Base-by-base conservation (phyloP, 1,140 invertebrate species). In the Drosophila kohkoa region DNA sequence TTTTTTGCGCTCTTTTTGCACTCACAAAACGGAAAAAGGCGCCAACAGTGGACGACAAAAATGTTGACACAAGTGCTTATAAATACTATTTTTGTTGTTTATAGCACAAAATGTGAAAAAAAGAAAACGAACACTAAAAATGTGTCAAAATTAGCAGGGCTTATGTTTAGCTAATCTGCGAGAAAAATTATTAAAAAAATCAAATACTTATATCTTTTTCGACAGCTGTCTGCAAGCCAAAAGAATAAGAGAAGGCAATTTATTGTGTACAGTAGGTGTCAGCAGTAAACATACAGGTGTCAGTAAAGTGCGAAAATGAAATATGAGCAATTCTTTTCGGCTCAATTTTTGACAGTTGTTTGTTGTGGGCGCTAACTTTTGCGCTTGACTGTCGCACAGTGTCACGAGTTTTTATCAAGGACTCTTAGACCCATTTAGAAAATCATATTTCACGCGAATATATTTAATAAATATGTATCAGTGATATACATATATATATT, bases 11-110 rank as follows among this genome's bases (percentile, higher is more conserved):
- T 25, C 20, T 38, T 38, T 38, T 38, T 38, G 35, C n/a, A 45
- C 30, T 11, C n/a, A 15, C 11, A 28, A 57, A 52, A 30, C 13
- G 13, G 25, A 59, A 75, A 71, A 71, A 63, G 72, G 72, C 72
- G 66, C 72, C 57, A 74, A 68, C 57, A 62, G 13, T 70, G 67
- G 51, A 54, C 5, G 38, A n/a, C 15, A 45, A 8, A 63, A 64
- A 35, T 51, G 41, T 71, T 75, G 60, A 70, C 68, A 75, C 68
- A 70, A 71, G 66, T 75, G 72, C 46, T 48, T 13, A 46, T 28
- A 8, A 64, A 55, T 30, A 25, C 20, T 25, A 41, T 13, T 58
- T 10, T 38, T 35, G 52, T n/a, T 38, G 35, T 38, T 38, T 38
- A 38, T 38, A 38, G 30, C 30, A 32, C 30, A 32, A 32, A 32